Evolutionary conservation across 2,888 invertebrate species (phyloP).

Genomic region (Meiosimyza platycephala): DNA sequence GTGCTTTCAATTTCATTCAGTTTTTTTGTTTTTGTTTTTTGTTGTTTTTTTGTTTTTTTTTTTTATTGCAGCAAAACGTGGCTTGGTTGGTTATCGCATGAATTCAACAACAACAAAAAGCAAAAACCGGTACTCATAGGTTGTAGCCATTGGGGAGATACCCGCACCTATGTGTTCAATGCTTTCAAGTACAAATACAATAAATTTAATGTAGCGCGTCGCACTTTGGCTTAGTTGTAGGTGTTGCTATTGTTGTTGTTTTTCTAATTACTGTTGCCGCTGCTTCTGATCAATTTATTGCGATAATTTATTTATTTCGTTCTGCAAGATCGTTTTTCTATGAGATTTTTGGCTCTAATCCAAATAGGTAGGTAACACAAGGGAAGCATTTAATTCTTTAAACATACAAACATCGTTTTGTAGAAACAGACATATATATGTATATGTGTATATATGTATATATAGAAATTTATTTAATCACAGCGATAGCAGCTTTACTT

Average conservation of each 20-base stretch:
- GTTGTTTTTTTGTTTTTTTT: too few species aligned
- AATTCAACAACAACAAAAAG: too few species aligned
- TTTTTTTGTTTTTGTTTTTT: too few species aligned
- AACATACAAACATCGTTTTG: background rate
- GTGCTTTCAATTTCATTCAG: too few species aligned
- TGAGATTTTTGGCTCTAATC: conserved; percentile 5
- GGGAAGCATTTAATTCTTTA: background rate
- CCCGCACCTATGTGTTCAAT: too few species aligned
- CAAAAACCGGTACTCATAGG: too few species aligned
- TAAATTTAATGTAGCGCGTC: background rate
- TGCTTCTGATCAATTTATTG: background rate
- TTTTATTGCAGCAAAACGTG: too few species aligned
- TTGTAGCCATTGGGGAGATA: too few species aligned
- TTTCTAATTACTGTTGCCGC: background rate
- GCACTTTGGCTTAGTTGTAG: background rate
- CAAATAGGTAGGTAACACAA: conserved; percentile 16
- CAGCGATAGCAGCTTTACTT: background rate
- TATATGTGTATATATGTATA: background rate
- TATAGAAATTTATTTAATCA: background rate
- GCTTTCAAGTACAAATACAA: too few species aligned
- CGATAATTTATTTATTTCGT: background rate
- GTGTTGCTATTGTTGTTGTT: conserved; percentile 14
- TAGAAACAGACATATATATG: background rate
- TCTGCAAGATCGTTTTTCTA: too few species aligned
- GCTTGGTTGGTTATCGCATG: too few species aligned